Evolutionary conservation across 2,113 vertebrate genomes (phyloP).

Genomic region (Podocnemis expansa): DNA sequence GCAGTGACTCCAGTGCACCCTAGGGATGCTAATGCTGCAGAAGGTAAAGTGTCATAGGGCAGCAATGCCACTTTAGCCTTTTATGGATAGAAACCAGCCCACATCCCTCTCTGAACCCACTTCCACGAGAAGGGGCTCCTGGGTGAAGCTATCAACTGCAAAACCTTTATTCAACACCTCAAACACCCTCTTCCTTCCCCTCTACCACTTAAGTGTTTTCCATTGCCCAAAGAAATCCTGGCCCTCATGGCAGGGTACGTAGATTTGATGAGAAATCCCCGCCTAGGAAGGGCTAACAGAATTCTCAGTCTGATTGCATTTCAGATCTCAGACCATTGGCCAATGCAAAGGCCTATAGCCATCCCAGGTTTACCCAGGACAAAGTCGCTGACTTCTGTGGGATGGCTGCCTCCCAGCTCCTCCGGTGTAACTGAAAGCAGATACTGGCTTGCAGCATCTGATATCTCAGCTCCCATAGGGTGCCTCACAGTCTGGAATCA

Average conservation of each 20-base stretch:
- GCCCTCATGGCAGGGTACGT: neutral
- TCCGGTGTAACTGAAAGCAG: neutral
- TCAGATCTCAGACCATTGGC: neutral
- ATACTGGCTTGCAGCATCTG: neutral
- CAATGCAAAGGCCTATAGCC: neutral
- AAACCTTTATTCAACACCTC: neutral
- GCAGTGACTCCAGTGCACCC: rapidly evolving
- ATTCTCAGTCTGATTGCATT: neutral
- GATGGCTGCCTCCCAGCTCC: neutral
- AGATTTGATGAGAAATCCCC: neutral
- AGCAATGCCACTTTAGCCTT: neutral
- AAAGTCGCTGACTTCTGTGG: neutral
- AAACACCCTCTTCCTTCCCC: neutral
- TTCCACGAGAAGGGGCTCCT: neutral
- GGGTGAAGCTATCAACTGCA: neutral
- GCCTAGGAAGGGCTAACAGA: neutral
- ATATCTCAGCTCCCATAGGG: neutral
- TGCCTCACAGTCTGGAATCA: neutral
- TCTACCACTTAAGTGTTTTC: neutral
- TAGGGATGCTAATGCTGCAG: neutral
- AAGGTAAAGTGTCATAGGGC: neutral
- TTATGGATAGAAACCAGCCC: neutral
- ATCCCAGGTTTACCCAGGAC: neutral
- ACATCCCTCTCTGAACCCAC: neutral
- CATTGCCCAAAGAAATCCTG: neutral